phyloP scores from a whole-genome alignment of 2,797 vertebrate genomes.

The Prunella strophiata region DNA sequence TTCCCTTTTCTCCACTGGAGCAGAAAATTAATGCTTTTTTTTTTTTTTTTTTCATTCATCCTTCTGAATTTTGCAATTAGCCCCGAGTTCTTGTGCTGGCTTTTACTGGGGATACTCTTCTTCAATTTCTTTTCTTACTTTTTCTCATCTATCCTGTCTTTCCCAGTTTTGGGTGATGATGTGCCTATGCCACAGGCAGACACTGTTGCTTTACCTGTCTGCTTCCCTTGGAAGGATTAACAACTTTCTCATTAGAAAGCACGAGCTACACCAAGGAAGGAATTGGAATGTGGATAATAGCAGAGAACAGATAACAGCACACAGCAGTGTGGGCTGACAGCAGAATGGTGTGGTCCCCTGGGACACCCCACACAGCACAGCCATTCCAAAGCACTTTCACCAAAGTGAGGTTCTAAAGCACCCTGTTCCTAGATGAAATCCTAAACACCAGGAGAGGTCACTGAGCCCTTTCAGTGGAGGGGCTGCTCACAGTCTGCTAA shows the following conservation, averaged over 20 bases:
- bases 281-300: background rate
- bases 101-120: background rate
- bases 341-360: background rate
- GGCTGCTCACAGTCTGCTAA: background rate
- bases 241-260: background rate
- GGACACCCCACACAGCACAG: background rate
- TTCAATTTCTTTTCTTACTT: background rate
- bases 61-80: background rate
- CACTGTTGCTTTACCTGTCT: background rate
- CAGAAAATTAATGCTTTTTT: background rate
- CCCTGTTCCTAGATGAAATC: background rate
- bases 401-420: background rate
- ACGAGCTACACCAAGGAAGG: background rate
- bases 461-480: background rate
- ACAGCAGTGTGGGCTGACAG: background rate
- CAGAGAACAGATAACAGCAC: background rate
- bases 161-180: background rate
- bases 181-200: background rate
- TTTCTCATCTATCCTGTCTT: background rate
- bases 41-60: background rate
- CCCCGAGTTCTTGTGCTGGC: background rate
- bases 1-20: background rate
- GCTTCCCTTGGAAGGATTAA: background rate
- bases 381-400: background rate
- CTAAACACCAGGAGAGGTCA: rapidly evolving